Percentiles rank a stretch among this genome's conserved stretches.
Evolutionary conservation across 2,888 invertebrate species (phyloP).

Genomic region (Napeogenes sylphis): DNA sequence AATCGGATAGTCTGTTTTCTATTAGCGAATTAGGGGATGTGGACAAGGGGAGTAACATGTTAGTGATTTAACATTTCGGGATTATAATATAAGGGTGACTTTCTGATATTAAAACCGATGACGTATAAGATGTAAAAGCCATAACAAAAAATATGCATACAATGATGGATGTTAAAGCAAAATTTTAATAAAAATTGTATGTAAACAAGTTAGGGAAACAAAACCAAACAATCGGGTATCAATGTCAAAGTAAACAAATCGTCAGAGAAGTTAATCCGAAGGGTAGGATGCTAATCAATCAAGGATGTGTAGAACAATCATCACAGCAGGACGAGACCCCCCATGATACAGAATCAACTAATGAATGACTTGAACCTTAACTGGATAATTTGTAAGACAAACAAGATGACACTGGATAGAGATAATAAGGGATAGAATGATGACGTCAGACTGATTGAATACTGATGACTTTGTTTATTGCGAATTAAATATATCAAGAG

Average conservation of each 20-base stretch:
- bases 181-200: too few relatives aligned
- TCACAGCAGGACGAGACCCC: slow-evolving; percentile 36
- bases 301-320: slow-evolving; percentile 33
- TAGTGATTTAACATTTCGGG: slow-evolving; percentile 48
- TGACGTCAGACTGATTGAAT: neutral
- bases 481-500: too few relatives aligned
- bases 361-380: slow-evolving; percentile 32
- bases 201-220: too few relatives aligned
- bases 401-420: neutral
- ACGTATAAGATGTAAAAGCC: neutral
- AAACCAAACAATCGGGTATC: slow-evolving; percentile 1
- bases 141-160: neutral
- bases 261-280: slow-evolving; percentile 16
- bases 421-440: neutral
- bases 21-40: slow-evolving; percentile 72
- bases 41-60: slow-evolving; percentile 33
- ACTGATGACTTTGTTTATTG: neutral
- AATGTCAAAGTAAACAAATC: slow-evolving; percentile 14
- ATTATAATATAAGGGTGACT: slow-evolving; percentile 34
- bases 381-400: neutral
- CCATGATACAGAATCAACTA: slow-evolving; percentile 21
- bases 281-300: slow-evolving; percentile 34
- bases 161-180: neutral
- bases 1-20: slow-evolving; percentile 70
- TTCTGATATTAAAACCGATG: slow-evolving; percentile 8